Base-by-base conservation (phyloP, 2,113 vertebrate species). In the Mus spicilegus region DNA sequence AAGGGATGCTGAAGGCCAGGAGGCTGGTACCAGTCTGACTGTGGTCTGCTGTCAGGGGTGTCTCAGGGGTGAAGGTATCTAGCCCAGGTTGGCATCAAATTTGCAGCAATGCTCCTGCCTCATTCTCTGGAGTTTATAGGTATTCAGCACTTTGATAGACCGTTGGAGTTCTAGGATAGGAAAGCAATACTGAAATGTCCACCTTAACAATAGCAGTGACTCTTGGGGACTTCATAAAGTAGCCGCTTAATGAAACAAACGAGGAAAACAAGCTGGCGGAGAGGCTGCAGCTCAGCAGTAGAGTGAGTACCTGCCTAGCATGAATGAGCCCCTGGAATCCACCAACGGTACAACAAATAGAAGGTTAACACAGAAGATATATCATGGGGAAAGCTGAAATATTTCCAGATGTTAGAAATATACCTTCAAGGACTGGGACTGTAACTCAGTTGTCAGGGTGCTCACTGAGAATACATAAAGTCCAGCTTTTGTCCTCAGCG, bases 1-100 rank as follows among this genome's bases (percentile, higher is more conserved):
- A 11, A 85, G 70, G 96, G 90, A 94, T 36, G 94, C 72, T 46
- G 20, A 77, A 91, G 91, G 70, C 93, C 61, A 20, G 81, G 77
- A 42, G 0, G 33, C 78, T 85, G 94, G 13, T 51, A 70, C 88
- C 70, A n/a, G 56, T 16, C 42, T 82, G 92, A 72, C 92, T 30
- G 30, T 30, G 33, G 28, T 85, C 75, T 36, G 20, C 87, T 39
- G 46, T 12, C 54, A 67, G 65, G 65, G 11, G 30, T 42, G 26
- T 42, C 56, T n/a, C 22, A 8, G 33, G 22, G 22, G 1, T 84
- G n/a, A 61, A 24, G 54, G 11, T 42, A 39, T 17, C 36, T 63
- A 24, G 5, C 36, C 12, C 56, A 61, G 56, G 12, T 56, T 82
- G 54, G 11, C 12, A 5, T 39, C 19, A 7, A 14, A 61, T 61